Evolutionary conservation across 2,113 vertebrate species (phyloP), one percentile per base, ranked within the genome.

Genomic region (Shinisaurus crocodilurus): DNA sequence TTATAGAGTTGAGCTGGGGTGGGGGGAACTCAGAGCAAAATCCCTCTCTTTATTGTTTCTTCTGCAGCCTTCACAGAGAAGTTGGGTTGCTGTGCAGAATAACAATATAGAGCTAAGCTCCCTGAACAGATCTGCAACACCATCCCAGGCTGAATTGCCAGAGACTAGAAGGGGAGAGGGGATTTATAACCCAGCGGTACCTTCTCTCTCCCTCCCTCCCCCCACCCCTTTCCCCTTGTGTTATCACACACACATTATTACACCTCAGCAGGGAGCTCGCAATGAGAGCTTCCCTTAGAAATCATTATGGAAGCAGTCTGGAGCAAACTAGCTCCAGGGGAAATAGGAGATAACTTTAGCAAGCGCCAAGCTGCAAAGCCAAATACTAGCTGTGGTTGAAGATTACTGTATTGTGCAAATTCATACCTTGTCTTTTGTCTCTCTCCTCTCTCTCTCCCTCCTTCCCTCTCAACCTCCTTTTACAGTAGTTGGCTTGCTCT

Each of bases 31-130:
- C 89, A 6, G 34, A 63, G 86, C 89, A 37, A 88, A 85, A 84
- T 34, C 82, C 85, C 37, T 54, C 34, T 77, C 86, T 90, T 88
- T 85, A 92, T 88, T 92, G 89, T 92, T 88, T 92, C 86, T 90
- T 85, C 91, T 92, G 91, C 91, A 92, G 91, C 85, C 91, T 90
- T 82, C 63, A 43, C 27, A 40, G 91, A 79, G 88, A 87, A 90
- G 88, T 88, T 89, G 91, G 88, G 91, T 85, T 90, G 91, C 91
- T 85, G 89, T 90, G 89, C 86, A 75, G 91, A 92, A 92, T 92
- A 92, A 84, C 91, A 92, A 92, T 90, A 85, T 75, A 25, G 72
- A 85, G 90, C 60, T 84, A 84, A 88, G 86, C 86, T 91, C 90
- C 72, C 50, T 45, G 79, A 54, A 74, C n/a, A 25, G 85, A 83